These are phyloP conservation scores for Lasius platythorax DNA, from an alignment of 2,888 invertebrate genomes.

Conservation along the genomic window DNA sequence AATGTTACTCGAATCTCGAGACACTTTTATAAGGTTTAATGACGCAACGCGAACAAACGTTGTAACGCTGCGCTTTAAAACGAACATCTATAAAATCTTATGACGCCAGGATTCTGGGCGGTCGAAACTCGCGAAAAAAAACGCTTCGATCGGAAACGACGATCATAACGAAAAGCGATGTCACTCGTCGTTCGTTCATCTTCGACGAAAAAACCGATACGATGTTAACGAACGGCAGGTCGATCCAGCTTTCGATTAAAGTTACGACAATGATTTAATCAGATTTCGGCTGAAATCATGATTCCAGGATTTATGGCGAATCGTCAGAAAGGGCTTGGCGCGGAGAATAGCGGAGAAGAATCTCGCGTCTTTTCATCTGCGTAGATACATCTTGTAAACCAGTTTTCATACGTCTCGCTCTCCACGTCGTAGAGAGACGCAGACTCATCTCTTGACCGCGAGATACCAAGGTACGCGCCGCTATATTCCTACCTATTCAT, in stretches of 20 bases:
- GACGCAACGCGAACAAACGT: not conserved
- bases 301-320: conserved; percentile 45
- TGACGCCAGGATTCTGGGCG: not conserved
- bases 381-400: conserved; percentile 71
- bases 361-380: conserved; percentile 61
- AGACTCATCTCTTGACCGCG: conserved; percentile 65
- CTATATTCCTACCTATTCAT: conserved; percentile 23
- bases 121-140: not conserved
- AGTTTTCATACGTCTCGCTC: conserved; percentile 67
- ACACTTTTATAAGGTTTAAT: not conserved
- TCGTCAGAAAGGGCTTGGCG: conserved; percentile 3
- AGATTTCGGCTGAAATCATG: not conserved
- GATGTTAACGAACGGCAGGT: not conserved
- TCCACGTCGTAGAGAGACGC: conserved; percentile 60
- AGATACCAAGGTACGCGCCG: conserved; percentile 34
- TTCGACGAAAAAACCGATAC: not conserved
- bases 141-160: not conserved
- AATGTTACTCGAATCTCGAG: not conserved
- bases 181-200: not conserved
- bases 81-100: not conserved
- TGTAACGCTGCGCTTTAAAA: not conserved
- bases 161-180: not conserved
- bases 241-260: not conserved
- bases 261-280: not conserved
- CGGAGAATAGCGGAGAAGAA: conserved; percentile 24